A percentile compares a stretch with the other conserved stretches of the same genome.
Evolutionary conservation across 1,140 invertebrate species (phyloP).

Genomic region (Gryon sp.): DNA sequence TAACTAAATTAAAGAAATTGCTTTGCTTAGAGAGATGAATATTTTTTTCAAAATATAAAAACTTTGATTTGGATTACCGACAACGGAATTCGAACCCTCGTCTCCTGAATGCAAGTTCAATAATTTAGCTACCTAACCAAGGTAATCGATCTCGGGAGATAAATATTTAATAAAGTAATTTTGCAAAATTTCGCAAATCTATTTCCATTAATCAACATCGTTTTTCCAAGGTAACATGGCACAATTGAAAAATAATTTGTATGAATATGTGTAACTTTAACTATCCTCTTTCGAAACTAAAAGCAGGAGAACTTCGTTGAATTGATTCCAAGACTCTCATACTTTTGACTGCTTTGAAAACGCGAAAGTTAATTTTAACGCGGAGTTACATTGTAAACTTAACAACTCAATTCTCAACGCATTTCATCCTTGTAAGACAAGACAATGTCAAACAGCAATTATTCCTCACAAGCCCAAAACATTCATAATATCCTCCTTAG

Average conservation of each 20-base stretch:
- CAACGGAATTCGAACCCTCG: too few relatives aligned
- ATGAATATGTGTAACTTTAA: slow-evolving; percentile 34
- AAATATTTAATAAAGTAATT: too few relatives aligned
- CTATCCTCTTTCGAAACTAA: slow-evolving; percentile 34
- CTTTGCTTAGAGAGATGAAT: too few relatives aligned
- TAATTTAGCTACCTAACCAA: too few relatives aligned
- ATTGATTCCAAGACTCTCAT: slow-evolving; percentile 36
- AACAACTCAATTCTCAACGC: slow-evolving; percentile 40
- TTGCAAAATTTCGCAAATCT: too few relatives aligned
- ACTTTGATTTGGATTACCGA: too few relatives aligned
- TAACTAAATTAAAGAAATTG: too few relatives aligned
- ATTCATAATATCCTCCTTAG: slow-evolving; percentile 38
- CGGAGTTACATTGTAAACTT: slow-evolving; percentile 39
- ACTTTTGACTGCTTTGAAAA: slow-evolving; percentile 41
- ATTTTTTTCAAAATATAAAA: too few relatives aligned
- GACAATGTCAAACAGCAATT: slow-evolving; percentile 48
- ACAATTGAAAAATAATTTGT: slow-evolving; percentile 41
- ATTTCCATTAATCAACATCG: background rate
- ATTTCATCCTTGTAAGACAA: slow-evolving; percentile 43
- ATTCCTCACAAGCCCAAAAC: slow-evolving; percentile 44
- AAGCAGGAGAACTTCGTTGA: slow-evolving; percentile 39
- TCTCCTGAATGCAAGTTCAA: too few relatives aligned
- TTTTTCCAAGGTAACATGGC: slow-evolving; percentile 1
- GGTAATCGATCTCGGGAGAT: too few relatives aligned
- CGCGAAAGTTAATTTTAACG: slow-evolving; percentile 49